Percentiles rank a stretch among this genome's conserved stretches.
These are phyloP conservation scores for Melanostoma scalare DNA, from an alignment of 2,888 invertebrate genomes.

Conservation along the genomic window DNA sequence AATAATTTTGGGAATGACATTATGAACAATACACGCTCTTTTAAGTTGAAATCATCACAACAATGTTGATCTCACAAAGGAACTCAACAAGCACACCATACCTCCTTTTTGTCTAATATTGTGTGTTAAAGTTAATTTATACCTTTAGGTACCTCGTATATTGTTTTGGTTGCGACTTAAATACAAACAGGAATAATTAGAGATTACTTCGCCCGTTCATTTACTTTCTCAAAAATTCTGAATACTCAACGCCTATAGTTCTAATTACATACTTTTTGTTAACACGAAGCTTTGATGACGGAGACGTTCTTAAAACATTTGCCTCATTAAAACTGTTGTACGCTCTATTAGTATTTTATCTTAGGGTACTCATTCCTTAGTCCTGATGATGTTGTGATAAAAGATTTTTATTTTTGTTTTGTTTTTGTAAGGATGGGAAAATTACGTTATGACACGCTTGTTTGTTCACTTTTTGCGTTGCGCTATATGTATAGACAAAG, in stretches of 20 bases:
- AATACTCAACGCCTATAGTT: conserved; percentile 32
- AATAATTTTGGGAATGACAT: too few species aligned
- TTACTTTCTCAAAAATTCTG: conserved; percentile 33
- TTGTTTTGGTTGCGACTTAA: background rate
- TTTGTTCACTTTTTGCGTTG: conserved; percentile 12
- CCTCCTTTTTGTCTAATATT: too few species aligned
- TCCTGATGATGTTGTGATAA: conserved; percentile 45
- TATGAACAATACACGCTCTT: too few species aligned
- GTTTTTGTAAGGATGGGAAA: conserved; percentile 29
- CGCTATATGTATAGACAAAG: conserved; percentile 2
- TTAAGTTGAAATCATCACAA: too few species aligned
- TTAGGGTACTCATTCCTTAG: conserved; percentile 17
- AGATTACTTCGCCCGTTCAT: conserved; percentile 44
- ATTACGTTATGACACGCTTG: conserved; percentile 53
- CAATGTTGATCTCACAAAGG: too few species aligned
- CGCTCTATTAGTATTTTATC: conserved; percentile 30
- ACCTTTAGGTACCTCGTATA: too few species aligned
- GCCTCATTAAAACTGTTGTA: conserved; percentile 43
- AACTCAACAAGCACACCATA: too few species aligned
- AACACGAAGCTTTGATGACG: conserved; percentile 14
- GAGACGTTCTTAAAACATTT: conserved; percentile 15
- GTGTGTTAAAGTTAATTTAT: too few species aligned
- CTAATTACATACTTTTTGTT: conserved; percentile 9
- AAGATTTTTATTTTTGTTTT: background rate
- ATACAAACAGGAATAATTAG: conserved; percentile 26